Percentiles rank a stretch among this genome's conserved stretches.
Conservation (phyloP, 2,797 vertebrate species). For the Cyclopterus lumpus region DNA sequence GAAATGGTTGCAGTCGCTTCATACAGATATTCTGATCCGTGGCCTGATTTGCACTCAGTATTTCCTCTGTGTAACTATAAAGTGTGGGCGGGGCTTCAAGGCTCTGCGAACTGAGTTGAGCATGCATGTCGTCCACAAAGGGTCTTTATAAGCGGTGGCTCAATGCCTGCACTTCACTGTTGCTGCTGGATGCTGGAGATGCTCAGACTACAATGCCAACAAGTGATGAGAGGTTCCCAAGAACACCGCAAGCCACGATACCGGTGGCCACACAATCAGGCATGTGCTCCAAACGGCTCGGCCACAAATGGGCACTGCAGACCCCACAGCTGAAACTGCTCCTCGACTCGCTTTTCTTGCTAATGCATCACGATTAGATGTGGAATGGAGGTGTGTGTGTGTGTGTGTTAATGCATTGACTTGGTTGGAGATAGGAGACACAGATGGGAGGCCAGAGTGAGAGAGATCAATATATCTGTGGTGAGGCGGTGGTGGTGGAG, state of each 20-base stretch:
- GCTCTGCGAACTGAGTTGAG: background rate
- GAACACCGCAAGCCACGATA: background rate
- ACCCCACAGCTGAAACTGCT: background rate
- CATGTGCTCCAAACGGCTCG: background rate
- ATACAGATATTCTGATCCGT: background rate
- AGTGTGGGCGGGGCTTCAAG: background rate
- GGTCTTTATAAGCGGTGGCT: background rate
- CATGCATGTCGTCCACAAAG: background rate
- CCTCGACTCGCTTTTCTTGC: conserved; percentile 9
- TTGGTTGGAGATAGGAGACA: conserved; percentile 55
- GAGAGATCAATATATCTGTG: conserved; percentile 69
- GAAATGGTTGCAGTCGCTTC: background rate
- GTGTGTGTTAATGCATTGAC: conserved; percentile 62
- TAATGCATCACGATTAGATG: conserved; percentile 66
- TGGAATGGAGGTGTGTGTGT: conserved; percentile 19
- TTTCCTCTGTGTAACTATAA: background rate
- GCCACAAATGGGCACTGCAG: too few species aligned
- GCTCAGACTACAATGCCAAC: background rate
- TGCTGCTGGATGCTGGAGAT: background rate
- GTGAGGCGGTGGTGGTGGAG: conserved; percentile 36
- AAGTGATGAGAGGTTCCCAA: background rate
- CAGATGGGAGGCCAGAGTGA: conserved; percentile 51
- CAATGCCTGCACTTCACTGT: background rate
- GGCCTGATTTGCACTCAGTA: background rate
- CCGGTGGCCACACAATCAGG: background rate